phyloP scores from a whole-genome alignment of 2,888 invertebrate genomes.

The Nymphalis urticae region DNA sequence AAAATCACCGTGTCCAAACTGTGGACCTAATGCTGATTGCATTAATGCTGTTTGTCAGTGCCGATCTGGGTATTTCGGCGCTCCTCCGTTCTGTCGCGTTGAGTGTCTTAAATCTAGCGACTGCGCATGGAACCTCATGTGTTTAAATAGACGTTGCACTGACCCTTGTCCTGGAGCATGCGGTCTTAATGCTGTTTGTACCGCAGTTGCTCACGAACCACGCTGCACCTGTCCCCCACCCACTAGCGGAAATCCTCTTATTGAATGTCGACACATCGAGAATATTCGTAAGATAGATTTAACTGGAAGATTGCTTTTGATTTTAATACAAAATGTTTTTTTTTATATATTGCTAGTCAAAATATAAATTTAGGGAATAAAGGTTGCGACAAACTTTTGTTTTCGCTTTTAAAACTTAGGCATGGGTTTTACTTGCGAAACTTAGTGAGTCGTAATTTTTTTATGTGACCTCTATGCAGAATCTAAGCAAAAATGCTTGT shows the following conservation, averaged over 20 bases:
- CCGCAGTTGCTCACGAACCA: conserved; percentile 86
- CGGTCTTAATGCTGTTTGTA: conserved; percentile 86
- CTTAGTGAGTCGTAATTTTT: conserved; percentile 51
- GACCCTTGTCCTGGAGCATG: conserved; percentile 90
- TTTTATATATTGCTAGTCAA: conserved; percentile 38
- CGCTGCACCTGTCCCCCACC: conserved; percentile 85
- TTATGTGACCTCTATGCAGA: conserved; percentile 1
- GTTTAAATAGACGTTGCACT: conserved; percentile 86
- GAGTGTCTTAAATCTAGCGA: conserved; percentile 88
- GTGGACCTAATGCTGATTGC: conserved; percentile 89
- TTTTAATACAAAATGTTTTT: conserved; percentile 21
- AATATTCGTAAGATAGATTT: conserved; percentile 73
- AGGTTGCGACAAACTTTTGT: conserved; percentile 52
- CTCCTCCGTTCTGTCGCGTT: conserved; percentile 87
- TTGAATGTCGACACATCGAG: conserved; percentile 82
- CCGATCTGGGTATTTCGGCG: conserved; percentile 84
- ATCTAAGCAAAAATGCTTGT: conserved; percentile 54
- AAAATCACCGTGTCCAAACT: conserved; percentile 84
- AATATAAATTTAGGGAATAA: conserved; percentile 23
- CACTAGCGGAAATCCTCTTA: conserved; percentile 88
- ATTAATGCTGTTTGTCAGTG: conserved; percentile 86
- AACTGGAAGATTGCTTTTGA: conserved; percentile 65
- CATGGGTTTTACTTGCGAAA: conserved; percentile 79
- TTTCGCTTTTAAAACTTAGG: conserved; percentile 80
- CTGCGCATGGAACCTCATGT: conserved; percentile 85